A percentile compares a stretch with the other conserved stretches of the same genome.
phyloP scores from a whole-genome alignment of 2,797 vertebrate species.

The Chloroceryle amazona region DNA sequence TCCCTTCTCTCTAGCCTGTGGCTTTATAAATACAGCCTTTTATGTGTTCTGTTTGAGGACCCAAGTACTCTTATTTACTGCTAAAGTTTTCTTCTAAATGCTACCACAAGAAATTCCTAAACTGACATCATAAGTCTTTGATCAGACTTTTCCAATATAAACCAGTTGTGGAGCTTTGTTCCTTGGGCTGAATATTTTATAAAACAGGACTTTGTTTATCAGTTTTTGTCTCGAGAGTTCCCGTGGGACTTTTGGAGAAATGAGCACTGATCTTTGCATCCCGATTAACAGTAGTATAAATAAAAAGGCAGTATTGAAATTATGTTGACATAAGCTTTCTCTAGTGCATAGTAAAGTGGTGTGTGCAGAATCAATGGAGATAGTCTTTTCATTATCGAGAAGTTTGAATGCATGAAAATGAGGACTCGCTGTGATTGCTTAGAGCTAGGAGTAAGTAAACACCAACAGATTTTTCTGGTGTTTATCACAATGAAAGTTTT shows the following conservation, averaged over 20 bases:
- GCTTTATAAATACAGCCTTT: not conserved
- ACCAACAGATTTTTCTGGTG: not conserved
- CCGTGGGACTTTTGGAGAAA: not conserved
- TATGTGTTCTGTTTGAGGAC: not conserved
- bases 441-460: not conserved
- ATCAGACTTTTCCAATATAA: not conserved
- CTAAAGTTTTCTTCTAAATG: not conserved
- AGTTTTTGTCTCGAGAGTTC: not conserved
- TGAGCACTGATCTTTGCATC: not conserved
- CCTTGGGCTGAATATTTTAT: not conserved
- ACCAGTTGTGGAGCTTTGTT: not conserved
- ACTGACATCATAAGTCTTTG: not conserved
- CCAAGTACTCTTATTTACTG: not conserved
- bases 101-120: not conserved
- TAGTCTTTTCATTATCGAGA: not conserved
- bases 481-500: conserved; percentile 5
- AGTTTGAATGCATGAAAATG: not conserved
- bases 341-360: not conserved
- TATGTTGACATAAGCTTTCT: conserved; percentile 15
- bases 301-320: not conserved
- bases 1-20: not conserved
- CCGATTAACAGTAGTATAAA: not conserved
- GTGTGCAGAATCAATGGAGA: not conserved
- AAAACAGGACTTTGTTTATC: not conserved
- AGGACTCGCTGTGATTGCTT: not conserved